phyloP scores from a whole-genome alignment of 2,797 vertebrate species.

The Pantherophis alleghaniensis region DNA sequence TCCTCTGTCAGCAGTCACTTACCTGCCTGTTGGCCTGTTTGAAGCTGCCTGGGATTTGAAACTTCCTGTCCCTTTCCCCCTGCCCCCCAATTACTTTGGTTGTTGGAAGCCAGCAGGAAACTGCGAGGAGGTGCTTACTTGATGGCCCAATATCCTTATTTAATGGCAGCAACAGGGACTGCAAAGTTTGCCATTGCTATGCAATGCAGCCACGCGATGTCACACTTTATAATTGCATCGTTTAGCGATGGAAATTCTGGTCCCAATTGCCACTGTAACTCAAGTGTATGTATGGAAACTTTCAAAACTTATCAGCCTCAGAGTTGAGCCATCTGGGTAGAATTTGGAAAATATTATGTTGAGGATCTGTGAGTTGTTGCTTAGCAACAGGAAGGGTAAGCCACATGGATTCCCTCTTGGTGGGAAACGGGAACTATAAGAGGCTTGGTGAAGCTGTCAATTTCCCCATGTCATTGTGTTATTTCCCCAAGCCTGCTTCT shows the following conservation, averaged over 20 bases:
- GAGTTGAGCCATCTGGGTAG: not conserved
- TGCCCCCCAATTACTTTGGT: not conserved
- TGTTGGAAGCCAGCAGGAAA: not conserved
- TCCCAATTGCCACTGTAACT: not conserved
- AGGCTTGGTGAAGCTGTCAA: not conserved
- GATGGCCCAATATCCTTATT: not conserved
- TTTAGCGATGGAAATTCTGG: not conserved
- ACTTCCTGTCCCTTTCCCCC: not conserved
- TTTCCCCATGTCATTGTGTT: not conserved
- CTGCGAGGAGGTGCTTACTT: not conserved
- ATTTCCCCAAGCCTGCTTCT: not conserved
- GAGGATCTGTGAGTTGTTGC: not conserved
- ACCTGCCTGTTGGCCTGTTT: not conserved
- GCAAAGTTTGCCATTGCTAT: not conserved
- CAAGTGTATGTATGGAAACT: not conserved
- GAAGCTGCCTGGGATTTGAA: not conserved
- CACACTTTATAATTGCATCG: not conserved
- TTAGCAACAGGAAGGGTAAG: constrained; percentile 6
- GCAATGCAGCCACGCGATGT: not conserved
- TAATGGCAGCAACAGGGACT: not conserved
- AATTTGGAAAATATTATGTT: not conserved
- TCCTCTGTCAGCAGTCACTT: not conserved
- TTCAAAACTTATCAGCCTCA: not conserved
- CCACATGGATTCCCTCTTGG: not conserved
- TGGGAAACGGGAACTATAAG: not conserved